Conservation (phyloP, 1,140 invertebrate genomes). For the Chymomyza costata region DNA sequence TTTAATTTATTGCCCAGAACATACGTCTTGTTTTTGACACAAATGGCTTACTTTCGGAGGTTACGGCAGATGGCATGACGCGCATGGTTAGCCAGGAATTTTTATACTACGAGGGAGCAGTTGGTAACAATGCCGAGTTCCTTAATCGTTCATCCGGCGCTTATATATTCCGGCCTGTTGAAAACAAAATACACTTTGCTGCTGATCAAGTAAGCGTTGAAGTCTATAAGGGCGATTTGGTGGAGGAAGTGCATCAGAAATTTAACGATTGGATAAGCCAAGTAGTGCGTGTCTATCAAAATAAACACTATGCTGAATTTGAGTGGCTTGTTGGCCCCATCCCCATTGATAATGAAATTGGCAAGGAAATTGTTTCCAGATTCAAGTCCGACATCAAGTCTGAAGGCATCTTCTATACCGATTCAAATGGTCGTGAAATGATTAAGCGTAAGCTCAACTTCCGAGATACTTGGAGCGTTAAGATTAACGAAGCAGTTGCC, state of each 20-base stretch:
- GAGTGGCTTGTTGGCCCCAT: conserved; percentile 97
- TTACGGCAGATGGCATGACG: conserved; percentile 76
- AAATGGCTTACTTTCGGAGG: conserved; percentile 76
- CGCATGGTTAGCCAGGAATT: conserved; percentile 80
- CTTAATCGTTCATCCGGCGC: conserved; percentile 84
- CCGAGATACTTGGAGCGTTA: conserved; percentile 77
- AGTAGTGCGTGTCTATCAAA: conserved; percentile 85
- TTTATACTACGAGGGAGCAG: conserved; percentile 83
- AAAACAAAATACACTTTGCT: conserved; percentile 58
- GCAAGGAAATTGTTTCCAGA: conserved; percentile 89
- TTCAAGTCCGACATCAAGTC: conserved; percentile 82
- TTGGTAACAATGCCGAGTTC: conserved; percentile 76
- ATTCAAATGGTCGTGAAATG: conserved; percentile 93
- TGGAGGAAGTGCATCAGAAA: conserved; percentile 89
- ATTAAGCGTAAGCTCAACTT: conserved; percentile 84
- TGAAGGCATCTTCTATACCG: conserved; percentile 89
- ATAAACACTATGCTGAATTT: conserved; percentile 84
- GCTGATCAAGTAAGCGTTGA: conserved; percentile 68
- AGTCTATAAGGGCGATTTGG: conserved; percentile 80
- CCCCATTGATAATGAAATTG: conserved; percentile 84
- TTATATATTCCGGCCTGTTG: conserved; percentile 88
- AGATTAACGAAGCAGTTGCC: conserved; percentile 64
- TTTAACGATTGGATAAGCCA: conserved; percentile 88
- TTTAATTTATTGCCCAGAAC: too few relatives aligned
- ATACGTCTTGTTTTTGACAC: conserved; percentile 47